A percentile compares a stretch with the other conserved stretches of the same genome.
These are phyloP conservation scores for Phania funesta DNA, from an alignment of 2,888 invertebrate species.

Conservation along the genomic window DNA sequence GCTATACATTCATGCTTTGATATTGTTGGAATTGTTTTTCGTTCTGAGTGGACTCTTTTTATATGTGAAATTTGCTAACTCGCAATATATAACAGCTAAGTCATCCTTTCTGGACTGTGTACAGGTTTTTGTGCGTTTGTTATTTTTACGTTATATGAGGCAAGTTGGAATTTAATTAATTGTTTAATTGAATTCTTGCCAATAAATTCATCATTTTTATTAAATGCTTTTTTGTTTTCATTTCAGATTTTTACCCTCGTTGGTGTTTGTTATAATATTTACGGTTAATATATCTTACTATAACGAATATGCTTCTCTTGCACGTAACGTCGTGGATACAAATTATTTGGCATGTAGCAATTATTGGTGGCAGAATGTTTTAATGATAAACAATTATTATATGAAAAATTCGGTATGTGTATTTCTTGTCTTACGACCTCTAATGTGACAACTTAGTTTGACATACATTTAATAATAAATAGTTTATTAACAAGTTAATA, in stretches of 20 bases:
- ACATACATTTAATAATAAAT: no score
- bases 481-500: no score
- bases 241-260: constrained; percentile 39
- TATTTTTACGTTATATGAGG: constrained; percentile 28
- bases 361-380: constrained; percentile 41
- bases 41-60: constrained; percentile 33
- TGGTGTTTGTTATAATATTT: constrained; percentile 5
- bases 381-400: constrained; percentile 49
- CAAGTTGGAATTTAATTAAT: neutral
- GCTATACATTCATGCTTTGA: neutral
- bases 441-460: no score
- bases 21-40: constrained; percentile 47
- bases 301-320: neutral
- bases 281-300: neutral
- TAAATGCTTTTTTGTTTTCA: neutral
- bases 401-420: constrained; percentile 32
- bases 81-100: constrained; percentile 27
- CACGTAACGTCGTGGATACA: neutral
- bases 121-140: constrained; percentile 16
- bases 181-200: no score
- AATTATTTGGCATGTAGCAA: constrained; percentile 3
- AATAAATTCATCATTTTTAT: neutral
- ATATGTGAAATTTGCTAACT: constrained; percentile 32
- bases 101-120: constrained; percentile 16
- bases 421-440: neutral